These are phyloP conservation scores for Morpho achilles DNA, from an alignment of 2,888 invertebrate species.

Conservation along the genomic window DNA sequence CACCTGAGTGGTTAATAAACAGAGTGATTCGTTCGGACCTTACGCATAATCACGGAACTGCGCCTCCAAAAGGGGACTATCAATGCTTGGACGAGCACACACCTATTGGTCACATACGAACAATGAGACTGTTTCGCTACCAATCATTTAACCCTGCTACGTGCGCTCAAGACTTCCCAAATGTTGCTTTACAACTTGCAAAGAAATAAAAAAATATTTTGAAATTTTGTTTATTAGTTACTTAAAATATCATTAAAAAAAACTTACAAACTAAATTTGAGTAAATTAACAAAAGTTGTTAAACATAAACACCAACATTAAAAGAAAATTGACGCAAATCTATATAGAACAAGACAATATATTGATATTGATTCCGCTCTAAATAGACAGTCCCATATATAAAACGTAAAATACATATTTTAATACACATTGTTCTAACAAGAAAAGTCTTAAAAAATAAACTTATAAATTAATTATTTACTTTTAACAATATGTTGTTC, in stretches of 20 bases:
- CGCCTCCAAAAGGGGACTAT: conserved; percentile 64
- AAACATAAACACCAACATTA: conserved; percentile 4
- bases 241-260: conserved; percentile 12
- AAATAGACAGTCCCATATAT: background rate
- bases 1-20: conserved; percentile 60
- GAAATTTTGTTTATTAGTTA: conserved; percentile 22
- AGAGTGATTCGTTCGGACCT: conserved; percentile 66
- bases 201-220: conserved; percentile 17
- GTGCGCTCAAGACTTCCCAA: conserved; percentile 55
- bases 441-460: no score
- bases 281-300: background rate
- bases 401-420: no score
- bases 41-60: conserved; percentile 66
- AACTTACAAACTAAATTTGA: background rate
- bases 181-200: conserved; percentile 9
- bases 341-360: no score
- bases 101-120: conserved; percentile 64
- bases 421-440: no score
- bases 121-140: conserved; percentile 55
- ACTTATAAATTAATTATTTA: no score
- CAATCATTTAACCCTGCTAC: conserved; percentile 65
- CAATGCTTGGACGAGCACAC: conserved; percentile 70
- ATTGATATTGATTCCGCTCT: no score
- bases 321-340: background rate
- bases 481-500: no score